Percentiles rank a stretch among this genome's conserved stretches.
Conservation (phyloP, 2,113 vertebrate genomes). For the Seriola aureovittata region DNA sequence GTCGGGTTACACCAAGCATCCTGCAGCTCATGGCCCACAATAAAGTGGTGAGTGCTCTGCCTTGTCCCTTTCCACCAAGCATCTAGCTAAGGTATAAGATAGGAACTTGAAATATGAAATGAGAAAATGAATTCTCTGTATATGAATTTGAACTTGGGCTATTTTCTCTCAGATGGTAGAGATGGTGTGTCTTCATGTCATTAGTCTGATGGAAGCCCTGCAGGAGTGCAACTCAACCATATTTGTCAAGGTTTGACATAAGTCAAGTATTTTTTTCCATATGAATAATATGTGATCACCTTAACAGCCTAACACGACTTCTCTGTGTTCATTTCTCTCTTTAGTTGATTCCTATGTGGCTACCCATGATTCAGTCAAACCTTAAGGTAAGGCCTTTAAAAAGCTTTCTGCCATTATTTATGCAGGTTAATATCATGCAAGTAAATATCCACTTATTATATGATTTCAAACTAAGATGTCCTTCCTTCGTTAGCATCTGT, state of each 20-base stretch:
- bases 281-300: not conserved
- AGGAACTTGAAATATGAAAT: conserved; percentile 1
- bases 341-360: conserved; percentile 99
- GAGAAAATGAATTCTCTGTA: not conserved
- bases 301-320: not conserved
- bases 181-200: conserved; percentile 99
- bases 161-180: conserved; percentile 92
- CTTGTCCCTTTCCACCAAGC: not conserved
- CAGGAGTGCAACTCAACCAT: conserved; percentile 99
- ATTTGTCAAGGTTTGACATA: conserved; percentile 94
- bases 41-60: conserved; percentile 91
- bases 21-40: conserved; percentile 99
- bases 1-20: conserved; percentile 97
- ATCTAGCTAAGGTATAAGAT: not conserved
- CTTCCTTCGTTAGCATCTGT: conserved; percentile 89
- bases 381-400: conserved; percentile 89
- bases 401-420: not conserved
- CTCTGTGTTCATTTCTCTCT: conserved; percentile 59
- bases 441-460: not conserved
- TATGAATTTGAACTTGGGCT: not conserved
- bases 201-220: conserved; percentile 98
- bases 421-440: not conserved
- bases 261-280: not conserved
- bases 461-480: not conserved
- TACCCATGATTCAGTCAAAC: conserved; percentile 99